Evolutionary conservation across 2,113 vertebrate genomes (phyloP).

Genomic region (Hucho hucho): DNA sequence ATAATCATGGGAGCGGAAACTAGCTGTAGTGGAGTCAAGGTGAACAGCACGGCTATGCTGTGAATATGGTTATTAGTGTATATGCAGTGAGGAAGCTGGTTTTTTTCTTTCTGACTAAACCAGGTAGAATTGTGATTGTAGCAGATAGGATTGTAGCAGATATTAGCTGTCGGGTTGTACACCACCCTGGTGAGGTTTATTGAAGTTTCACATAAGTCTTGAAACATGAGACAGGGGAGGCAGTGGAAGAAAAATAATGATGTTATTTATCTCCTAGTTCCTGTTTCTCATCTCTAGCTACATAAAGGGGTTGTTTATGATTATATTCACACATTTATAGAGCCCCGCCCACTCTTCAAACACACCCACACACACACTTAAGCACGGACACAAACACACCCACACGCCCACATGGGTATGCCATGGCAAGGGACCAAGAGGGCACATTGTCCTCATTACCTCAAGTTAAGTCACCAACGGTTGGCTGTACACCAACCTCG

Average conservation of each 20-base stretch:
- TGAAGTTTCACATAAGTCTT: constrained; percentile 9
- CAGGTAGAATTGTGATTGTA: not conserved
- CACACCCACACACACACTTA: not conserved
- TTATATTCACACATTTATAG: not conserved
- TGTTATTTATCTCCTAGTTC: constrained; percentile 2
- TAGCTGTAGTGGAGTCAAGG: not conserved
- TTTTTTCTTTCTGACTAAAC: not conserved
- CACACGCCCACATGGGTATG: not conserved
- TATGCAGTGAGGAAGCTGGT: too few relatives aligned
- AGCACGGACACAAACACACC: not conserved
- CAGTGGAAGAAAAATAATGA: constrained; percentile 12
- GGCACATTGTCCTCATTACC: constrained; percentile 19
- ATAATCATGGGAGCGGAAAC: not conserved
- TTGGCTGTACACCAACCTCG: not conserved
- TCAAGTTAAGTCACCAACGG: not conserved
- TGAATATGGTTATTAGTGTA: too few relatives aligned
- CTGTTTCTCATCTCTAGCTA: not conserved
- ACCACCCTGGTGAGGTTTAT: constrained; percentile 16
- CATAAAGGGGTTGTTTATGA: not conserved
- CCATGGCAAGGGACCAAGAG: constrained; percentile 11
- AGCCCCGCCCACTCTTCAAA: not conserved
- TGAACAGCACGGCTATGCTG: not conserved
- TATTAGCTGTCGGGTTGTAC: constrained; percentile 31
- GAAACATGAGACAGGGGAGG: not conserved
- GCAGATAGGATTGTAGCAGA: too few relatives aligned